A percentile compares a stretch with the other conserved stretches of the same genome.
Evolutionary conservation across 2,888 invertebrate genomes (phyloP).

Genomic region (Teinopalpus imperialis): DNA sequence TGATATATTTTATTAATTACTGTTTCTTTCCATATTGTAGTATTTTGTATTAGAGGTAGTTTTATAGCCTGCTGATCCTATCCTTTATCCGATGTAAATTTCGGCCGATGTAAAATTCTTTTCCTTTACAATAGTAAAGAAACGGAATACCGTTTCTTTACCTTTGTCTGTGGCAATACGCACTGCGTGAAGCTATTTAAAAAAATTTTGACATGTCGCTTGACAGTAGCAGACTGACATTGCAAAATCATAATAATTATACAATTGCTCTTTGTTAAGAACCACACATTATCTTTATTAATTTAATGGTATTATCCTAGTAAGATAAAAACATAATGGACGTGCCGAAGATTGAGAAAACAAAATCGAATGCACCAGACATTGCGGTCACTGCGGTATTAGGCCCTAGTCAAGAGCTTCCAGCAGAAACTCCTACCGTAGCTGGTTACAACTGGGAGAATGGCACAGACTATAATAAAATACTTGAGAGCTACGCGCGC

Average conservation of each 20-base stretch:
- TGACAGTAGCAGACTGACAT: not conserved
- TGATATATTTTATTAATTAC: too few species aligned
- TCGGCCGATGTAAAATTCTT: too few species aligned
- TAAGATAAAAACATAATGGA: slow-evolving; percentile 45
- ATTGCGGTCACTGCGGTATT: slow-evolving; percentile 87
- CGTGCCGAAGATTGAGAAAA: slow-evolving; percentile 43
- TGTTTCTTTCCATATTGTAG: too few species aligned
- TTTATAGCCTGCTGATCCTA: too few species aligned
- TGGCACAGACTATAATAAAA: slow-evolving; percentile 91
- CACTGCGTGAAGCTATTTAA: too few species aligned
- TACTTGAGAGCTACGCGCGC: slow-evolving; percentile 89
- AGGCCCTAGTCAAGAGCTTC: slow-evolving; percentile 85
- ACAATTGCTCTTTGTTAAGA: not conserved
- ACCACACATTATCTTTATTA: not conserved
- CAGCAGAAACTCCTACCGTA: slow-evolving; percentile 85
- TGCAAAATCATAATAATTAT: slow-evolving; percentile 2
- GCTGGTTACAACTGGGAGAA: slow-evolving; percentile 96
- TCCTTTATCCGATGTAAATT: too few species aligned
- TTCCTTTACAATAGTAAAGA: too few species aligned
- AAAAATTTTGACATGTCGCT: too few species aligned
- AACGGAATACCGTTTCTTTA: too few species aligned
- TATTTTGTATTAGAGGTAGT: too few species aligned
- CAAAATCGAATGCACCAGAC: slow-evolving; percentile 59
- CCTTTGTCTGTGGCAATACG: too few species aligned
- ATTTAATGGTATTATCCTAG: slow-evolving; percentile 1